Evolutionary conservation across 1,140 invertebrate genomes (phyloP).

Genomic region (Octopus sinensis): DNA sequence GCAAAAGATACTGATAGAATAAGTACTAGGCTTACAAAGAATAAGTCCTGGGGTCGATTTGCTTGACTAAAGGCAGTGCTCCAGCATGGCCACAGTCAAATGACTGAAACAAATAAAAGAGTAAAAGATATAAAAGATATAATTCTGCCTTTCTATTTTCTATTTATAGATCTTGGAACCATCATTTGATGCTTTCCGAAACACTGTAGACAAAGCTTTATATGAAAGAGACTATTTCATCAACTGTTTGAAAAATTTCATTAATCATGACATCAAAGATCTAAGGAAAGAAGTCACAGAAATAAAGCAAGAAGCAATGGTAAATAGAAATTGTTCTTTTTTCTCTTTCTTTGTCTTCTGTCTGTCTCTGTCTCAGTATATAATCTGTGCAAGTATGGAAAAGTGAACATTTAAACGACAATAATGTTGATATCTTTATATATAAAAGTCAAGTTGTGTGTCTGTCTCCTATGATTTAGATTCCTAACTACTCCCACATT

Average conservation of each 20-base stretch:
- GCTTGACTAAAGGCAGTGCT: no score
- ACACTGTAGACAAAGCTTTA: slow-evolving; percentile 57
- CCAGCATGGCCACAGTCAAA: no score
- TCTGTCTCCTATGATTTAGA: no score
- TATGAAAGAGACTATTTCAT: slow-evolving; percentile 57
- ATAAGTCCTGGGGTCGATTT: no score
- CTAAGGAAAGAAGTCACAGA: slow-evolving; percentile 56
- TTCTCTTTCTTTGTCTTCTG: background rate
- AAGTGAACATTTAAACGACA: background rate
- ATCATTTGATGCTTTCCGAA: slow-evolving; percentile 54
- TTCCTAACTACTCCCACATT: no score
- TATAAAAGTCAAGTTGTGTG: no score
- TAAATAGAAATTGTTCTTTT: slow-evolving; percentile 21
- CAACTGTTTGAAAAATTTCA: slow-evolving; percentile 53
- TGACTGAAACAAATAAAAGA: no score
- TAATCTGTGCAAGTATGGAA: background rate
- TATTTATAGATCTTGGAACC: slow-evolving; percentile 50
- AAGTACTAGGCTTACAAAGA: no score
- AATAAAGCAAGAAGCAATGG: slow-evolving; percentile 56
- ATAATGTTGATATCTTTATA: no score
- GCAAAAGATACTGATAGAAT: no score
- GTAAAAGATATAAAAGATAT: background rate
- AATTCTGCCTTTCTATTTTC: background rate
- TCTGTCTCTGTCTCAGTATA: background rate
- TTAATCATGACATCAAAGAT: slow-evolving; percentile 58